Base-by-base conservation (phyloP, 2,113 vertebrate species). In the Melanotaenia duboulayi region DNA sequence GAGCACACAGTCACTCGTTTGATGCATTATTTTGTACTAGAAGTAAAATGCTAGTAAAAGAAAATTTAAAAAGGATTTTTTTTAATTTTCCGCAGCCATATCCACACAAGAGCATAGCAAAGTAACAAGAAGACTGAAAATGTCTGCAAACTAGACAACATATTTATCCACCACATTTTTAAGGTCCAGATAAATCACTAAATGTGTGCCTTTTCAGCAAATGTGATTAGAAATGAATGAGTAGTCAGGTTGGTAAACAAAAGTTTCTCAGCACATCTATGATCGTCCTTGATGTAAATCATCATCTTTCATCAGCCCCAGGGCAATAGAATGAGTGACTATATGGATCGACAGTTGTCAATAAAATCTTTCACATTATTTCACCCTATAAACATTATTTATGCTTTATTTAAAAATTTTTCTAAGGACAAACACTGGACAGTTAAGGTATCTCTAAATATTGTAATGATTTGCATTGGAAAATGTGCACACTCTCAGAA, bases 401-500 rank as follows among this genome's bases (percentile, higher is more conserved):
- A 51, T 5, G n/a, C 10, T 23, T 39, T 32, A 39, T 37, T 51
- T 16, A 5, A 51, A 51, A 10, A 28, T 14, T n/a, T 8, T 39
- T 51, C n/a, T 23, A 11, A 65, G 46, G 28, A 65, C 28, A 11
- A 9, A 20, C 28, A 22, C 10, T 22, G 25, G 25, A 39, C 19
- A 39, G 23, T 16, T 0, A 23, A 35, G 11, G 20, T 35, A 24
- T 61, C 62, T 42, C n/a, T 37, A 7, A 23, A 51, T 51, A 28
- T 19, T 42, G 28, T 12, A 67, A 66, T 22, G 46, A 23, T 37
- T 10, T 32, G 23, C 28, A 37, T 37, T 11, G 52, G 12, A 60
- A 63, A 57, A 71, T 19, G 49, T 48, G 19, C 35, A 23, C 9
- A 9, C 51, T 78, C 46, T 40, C 32, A 32, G 57, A 54, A 58